These are phyloP conservation scores for Brachionus rubens DNA, from an alignment of 1,140 invertebrate genomes.

Conservation along the genomic window DNA sequence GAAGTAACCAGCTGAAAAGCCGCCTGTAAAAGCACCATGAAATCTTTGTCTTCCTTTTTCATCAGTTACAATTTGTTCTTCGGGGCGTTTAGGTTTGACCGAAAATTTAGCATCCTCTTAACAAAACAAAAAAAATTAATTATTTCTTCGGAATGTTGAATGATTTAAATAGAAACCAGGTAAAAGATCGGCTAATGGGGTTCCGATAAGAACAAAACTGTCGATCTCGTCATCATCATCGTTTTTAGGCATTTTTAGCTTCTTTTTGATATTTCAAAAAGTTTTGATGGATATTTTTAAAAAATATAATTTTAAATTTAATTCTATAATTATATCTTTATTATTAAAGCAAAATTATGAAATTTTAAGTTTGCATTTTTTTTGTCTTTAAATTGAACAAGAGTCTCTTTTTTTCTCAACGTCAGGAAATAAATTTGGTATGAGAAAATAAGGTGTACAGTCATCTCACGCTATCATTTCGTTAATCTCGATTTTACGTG, in stretches of 20 bases:
- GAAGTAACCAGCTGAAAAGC: constrained; percentile 95
- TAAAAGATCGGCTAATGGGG: constrained; percentile 15
- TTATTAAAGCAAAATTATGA: too few relatives aligned
- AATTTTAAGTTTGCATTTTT: neutral
- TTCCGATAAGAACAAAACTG: constrained; percentile 39
- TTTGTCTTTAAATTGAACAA: neutral
- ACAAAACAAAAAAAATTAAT: neutral
- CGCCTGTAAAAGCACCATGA: constrained; percentile 98
- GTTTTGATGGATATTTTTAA: neutral
- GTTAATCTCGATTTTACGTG: too few relatives aligned
- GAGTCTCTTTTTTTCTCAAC: too few relatives aligned
- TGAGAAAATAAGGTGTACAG: too few relatives aligned
- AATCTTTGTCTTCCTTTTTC: constrained; percentile 70
- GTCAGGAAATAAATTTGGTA: too few relatives aligned
- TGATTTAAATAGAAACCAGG: neutral
- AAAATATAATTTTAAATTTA: neutral
- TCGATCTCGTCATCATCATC: constrained; percentile 7
- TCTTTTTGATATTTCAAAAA: too few relatives aligned
- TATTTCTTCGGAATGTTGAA: too few relatives aligned
- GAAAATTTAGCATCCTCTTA: constrained; percentile 46
- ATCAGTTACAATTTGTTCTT: constrained; percentile 44
- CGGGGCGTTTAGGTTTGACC: constrained; percentile 26
- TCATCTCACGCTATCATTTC: too few relatives aligned
- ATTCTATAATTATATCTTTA: neutral
- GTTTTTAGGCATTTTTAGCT: constrained; percentile 20